Conservation (phyloP, 2,888 invertebrate species). For the Polymixis flavicincta region DNA sequence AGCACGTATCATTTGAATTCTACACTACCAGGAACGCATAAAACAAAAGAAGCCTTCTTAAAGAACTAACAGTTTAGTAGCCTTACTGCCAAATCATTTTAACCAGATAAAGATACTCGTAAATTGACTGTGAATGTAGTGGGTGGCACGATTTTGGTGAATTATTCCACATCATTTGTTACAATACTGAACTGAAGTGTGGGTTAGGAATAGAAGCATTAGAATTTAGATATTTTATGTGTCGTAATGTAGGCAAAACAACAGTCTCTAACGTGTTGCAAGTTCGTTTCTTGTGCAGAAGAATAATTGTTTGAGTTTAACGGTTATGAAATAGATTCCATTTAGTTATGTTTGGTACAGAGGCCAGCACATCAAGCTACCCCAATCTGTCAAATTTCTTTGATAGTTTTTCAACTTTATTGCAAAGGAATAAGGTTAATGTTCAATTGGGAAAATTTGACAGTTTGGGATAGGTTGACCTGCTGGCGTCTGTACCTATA, state of each 20-base stretch:
- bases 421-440: too few relatives aligned
- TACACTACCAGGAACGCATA: not conserved
- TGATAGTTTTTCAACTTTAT: too few relatives aligned
- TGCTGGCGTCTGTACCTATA: too few relatives aligned
- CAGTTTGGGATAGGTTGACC: too few relatives aligned
- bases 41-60: not conserved
- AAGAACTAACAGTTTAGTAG: not conserved
- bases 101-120: slow-evolving; percentile 74
- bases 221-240: not conserved
- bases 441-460: too few relatives aligned
- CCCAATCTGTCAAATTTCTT: too few relatives aligned
- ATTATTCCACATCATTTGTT: slow-evolving; percentile 54
- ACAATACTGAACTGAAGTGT: slow-evolving; percentile 29
- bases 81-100: slow-evolving; percentile 9
- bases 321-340: too few relatives aligned
- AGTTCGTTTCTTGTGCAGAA: not conserved
- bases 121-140: slow-evolving; percentile 70
- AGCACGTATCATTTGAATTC: too few relatives aligned
- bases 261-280: not conserved
- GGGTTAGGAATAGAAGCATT: not conserved
- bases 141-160: slow-evolving; percentile 43
- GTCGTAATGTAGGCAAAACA: too few relatives aligned
- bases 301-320: not conserved
- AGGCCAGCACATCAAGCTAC: too few relatives aligned
- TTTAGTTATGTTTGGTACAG: too few relatives aligned